Base-by-base conservation (phyloP, 2,113 vertebrate genomes). In the Labrus mixtus region DNA sequence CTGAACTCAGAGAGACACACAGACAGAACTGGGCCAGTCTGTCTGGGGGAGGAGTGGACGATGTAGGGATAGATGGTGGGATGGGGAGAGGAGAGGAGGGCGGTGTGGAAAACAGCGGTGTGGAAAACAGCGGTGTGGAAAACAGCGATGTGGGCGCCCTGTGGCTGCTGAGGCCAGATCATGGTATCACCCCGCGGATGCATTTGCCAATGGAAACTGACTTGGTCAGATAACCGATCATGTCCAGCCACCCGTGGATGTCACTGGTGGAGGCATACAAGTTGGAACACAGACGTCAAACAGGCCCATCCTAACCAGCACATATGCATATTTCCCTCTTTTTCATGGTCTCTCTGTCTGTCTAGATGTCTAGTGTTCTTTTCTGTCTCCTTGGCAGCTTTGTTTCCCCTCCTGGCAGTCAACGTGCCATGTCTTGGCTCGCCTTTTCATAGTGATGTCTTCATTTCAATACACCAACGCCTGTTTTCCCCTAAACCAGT, bases 401-500 rank as follows among this genome's bases (percentile, higher is more conserved):
- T 56, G n/a, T 8, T 83, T 63, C 65, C 62, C 71, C 68, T 60
- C 22, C 64, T 78, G 79, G 76, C 70, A 69, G 70, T 67, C 59
- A 10, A 22, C 55, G 45, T 41, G 43, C 74, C 62, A 58, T 48
- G 63, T 76, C 58, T 77, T 81, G 82, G 66, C 86, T 45, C 6
- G 55, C 54, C 56, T 39, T 55, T 54, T 59, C 65, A 8, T 57
- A 86, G 51, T 68, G 70, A 86, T 82, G 80, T 84, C 73, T 83
- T 86, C 61, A 76, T 86, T 65, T 11, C 76, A 41, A 51, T 70
- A 64, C 45, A 68, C 73, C 64, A 41, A 48, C 45, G 29, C 68
- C 73, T 62, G 61, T 74, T 73, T 78, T 33, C 29, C 54, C 57
- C 0, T 0, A 29, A 29, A 57, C 50, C 80, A 56, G 53, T 41